Evolutionary conservation across 2,888 invertebrate species (phyloP).

Genomic region (Himalopsyche anomala): DNA sequence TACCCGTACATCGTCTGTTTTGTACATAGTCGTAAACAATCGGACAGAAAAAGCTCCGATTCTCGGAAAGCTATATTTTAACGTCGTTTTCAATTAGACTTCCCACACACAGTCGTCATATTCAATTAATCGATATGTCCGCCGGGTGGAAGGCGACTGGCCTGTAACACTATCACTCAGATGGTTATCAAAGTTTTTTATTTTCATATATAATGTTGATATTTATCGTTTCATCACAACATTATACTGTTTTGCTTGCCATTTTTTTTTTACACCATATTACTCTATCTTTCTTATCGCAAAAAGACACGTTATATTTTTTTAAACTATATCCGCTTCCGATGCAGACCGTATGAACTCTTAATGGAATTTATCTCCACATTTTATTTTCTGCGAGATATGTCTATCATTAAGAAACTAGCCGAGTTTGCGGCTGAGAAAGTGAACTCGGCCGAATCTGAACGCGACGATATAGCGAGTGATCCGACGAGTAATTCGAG

Average conservation of each 20-base stretch:
- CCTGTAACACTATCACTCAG: conserved; percentile 7
- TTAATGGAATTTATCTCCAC: too few relatives aligned
- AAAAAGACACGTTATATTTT: too few relatives aligned
- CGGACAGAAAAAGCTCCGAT: neutral
- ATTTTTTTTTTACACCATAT: too few relatives aligned
- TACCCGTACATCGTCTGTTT: conserved; percentile 8
- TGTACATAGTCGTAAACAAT: neutral
- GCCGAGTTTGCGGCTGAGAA: too few relatives aligned
- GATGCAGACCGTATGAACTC: too few relatives aligned
- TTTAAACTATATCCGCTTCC: too few relatives aligned
- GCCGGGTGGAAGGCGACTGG: conserved; percentile 23
- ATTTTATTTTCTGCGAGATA: too few relatives aligned
- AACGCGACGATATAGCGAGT: too few relatives aligned
- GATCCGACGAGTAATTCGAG: too few relatives aligned
- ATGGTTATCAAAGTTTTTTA: conserved; percentile 29
- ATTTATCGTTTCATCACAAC: neutral
- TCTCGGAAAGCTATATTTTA: conserved; percentile 45
- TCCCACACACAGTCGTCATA: conserved; percentile 46
- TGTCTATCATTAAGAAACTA: too few relatives aligned
- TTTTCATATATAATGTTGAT: neutral
- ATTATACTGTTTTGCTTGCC: neutral
- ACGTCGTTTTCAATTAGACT: conserved; percentile 47
- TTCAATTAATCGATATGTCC: conserved; percentile 51
- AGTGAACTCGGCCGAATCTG: too few relatives aligned
- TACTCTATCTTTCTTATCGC: too few relatives aligned